These are phyloP conservation scores for Rhinella marina DNA, from an alignment of 2,797 vertebrate species.

Conservation along the genomic window DNA sequence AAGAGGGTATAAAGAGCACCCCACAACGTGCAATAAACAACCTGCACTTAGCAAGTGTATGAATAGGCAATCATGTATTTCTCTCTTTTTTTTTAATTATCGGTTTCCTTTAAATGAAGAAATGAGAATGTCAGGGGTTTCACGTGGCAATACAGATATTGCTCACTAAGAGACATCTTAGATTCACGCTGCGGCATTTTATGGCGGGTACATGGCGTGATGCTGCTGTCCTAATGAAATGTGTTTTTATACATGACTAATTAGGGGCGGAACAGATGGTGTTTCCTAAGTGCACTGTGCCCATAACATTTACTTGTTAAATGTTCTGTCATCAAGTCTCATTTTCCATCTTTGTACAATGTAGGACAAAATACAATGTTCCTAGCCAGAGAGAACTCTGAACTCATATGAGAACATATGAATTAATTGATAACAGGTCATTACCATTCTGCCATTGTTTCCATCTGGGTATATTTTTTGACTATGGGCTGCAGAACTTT, in stretches of 20 bases:
- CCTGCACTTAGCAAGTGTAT: background rate
- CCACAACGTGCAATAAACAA: background rate
- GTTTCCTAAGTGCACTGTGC: slow-evolving; percentile 41
- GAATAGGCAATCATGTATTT: background rate
- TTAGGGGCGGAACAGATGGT: slow-evolving; percentile 60
- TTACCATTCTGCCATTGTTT: too few species aligned
- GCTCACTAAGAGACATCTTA: slow-evolving; percentile 20
- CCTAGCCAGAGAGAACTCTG: background rate
- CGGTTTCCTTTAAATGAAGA: background rate
- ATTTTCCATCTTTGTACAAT: slow-evolving; percentile 31
- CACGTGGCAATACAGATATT: background rate
- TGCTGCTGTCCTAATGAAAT: slow-evolving; percentile 40
- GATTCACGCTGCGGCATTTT: slow-evolving; percentile 31
- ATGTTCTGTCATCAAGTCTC: slow-evolving; percentile 49
- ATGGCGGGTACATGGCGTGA: slow-evolving; percentile 46
- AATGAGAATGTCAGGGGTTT: background rate
- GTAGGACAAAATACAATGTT: slow-evolving; percentile 14
- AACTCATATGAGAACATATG: background rate
- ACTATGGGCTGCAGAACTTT: too few species aligned
- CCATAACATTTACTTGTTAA: slow-evolving; percentile 49
- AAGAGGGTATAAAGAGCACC: background rate
- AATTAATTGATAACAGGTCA: too few species aligned
- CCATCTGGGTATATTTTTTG: too few species aligned
- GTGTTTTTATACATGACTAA: slow-evolving; percentile 51
- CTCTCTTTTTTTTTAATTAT: background rate